phyloP scores from a whole-genome alignment of 2,888 invertebrate species.

The Oithona nana region DNA sequence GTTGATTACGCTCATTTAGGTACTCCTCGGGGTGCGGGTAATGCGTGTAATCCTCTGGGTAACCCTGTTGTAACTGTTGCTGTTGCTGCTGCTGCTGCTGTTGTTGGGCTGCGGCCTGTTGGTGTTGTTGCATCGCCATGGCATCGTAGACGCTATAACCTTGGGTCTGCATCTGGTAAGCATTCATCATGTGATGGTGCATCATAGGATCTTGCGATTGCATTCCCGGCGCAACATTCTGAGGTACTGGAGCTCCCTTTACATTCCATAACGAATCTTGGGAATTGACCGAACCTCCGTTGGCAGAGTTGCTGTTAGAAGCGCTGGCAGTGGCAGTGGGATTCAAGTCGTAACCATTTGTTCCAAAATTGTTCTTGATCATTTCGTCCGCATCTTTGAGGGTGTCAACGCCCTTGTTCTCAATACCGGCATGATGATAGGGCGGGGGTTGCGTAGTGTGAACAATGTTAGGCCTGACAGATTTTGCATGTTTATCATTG shows the following conservation, averaged over 20 bases:
- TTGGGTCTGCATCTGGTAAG: constrained; percentile 31
- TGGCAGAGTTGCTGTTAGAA: constrained; percentile 77
- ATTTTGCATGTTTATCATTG: not conserved
- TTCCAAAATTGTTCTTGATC: constrained; percentile 40
- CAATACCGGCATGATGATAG: constrained; percentile 47
- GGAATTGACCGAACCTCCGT: constrained; percentile 84
- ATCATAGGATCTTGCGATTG: not conserved
- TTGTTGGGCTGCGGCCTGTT: constrained; percentile 20
- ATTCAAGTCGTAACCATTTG: constrained; percentile 42
- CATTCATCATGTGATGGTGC: constrained; percentile 22
- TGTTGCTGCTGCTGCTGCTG: constrained; percentile 20
- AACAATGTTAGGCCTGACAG: constrained; percentile 1
- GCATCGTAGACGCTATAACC: constrained; percentile 8
- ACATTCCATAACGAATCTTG: constrained; percentile 87
- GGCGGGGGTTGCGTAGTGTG: constrained; percentile 7
- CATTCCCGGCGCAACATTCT: too few relatives aligned
- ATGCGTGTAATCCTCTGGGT: constrained; percentile 22
- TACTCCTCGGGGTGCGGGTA: constrained; percentile 19
- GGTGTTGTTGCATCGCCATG: constrained; percentile 17
- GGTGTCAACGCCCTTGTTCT: constrained; percentile 76
- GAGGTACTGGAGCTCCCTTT: constrained; percentile 47
- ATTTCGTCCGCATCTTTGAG: constrained; percentile 74
- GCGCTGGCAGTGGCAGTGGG: not conserved
- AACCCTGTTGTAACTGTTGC: constrained; percentile 20
- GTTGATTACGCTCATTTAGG: constrained; percentile 5